phyloP scores from a whole-genome alignment of 2,888 invertebrate genomes.

The Helicoverpa assulta region DNA sequence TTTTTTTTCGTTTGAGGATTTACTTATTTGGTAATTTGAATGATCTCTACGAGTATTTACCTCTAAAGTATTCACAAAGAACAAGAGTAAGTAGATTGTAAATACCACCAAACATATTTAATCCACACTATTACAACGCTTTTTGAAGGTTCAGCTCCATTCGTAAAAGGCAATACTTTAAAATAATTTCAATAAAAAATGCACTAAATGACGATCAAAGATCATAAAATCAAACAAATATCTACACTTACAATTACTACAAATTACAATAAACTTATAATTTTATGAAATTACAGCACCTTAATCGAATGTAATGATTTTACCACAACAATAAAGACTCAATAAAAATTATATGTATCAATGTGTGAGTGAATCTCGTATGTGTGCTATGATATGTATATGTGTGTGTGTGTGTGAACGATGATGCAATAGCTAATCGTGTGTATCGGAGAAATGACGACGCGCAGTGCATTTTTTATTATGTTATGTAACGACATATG shows the following conservation, averaged over 20 bases:
- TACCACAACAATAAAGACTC: constrained; percentile 32
- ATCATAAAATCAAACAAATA: constrained; percentile 10
- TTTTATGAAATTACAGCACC: constrained; percentile 35
- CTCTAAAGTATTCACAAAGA: no score
- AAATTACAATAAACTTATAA: constrained; percentile 36
- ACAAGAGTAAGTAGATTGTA: no score
- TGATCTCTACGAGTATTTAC: no score
- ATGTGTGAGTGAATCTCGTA: constrained; percentile 37
- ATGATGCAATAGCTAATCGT: constrained; percentile 85
- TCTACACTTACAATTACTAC: background rate
- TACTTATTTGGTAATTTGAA: no score
- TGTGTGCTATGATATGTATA: constrained; percentile 53
- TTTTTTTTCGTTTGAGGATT: no score
- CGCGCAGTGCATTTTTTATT: constrained; percentile 81
- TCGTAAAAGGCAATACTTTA: no score
- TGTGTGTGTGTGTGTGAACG: constrained; percentile 60
- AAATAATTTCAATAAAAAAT: constrained; percentile 6
- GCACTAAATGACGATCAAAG: constrained; percentile 3
- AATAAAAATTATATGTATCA: constrained; percentile 51
- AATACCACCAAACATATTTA: no score
- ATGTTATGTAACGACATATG: constrained; percentile 67
- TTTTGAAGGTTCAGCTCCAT: no score
- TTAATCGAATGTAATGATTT: constrained; percentile 31
- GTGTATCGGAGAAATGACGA: constrained; percentile 84
- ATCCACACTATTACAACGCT: no score